Evolutionary conservation across 2,113 vertebrate genomes (phyloP).

Genomic region (Rostratula benghalensis): DNA sequence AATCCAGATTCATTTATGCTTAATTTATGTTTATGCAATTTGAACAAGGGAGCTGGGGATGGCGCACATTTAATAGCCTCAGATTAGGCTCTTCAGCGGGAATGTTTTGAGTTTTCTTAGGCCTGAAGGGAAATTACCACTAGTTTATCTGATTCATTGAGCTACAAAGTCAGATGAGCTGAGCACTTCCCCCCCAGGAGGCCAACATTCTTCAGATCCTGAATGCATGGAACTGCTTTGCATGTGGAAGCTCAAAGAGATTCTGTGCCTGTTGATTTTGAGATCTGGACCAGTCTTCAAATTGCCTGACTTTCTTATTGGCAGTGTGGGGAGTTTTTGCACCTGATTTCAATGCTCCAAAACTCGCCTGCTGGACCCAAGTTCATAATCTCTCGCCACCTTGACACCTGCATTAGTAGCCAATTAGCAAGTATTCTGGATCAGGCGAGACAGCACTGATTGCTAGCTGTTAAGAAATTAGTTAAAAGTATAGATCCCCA

Average conservation of each 20-base stretch:
- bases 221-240: background rate
- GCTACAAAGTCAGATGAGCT: background rate
- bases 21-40: conserved; percentile 18
- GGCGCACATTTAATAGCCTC: background rate
- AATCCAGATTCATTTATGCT: conserved; percentile 7
- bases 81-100: background rate
- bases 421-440: background rate
- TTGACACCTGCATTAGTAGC: background rate
- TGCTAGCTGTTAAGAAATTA: background rate
- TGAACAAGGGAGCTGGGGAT: background rate
- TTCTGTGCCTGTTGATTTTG: background rate
- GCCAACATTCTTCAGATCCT: background rate
- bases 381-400: background rate
- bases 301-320: background rate
- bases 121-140: background rate
- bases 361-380: background rate
- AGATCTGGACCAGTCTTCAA: background rate
- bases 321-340: background rate
- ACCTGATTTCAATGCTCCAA: background rate
- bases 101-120: background rate
- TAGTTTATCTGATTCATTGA: background rate
- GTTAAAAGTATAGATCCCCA: background rate
- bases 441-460: background rate
- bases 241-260: background rate
- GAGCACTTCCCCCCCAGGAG: background rate